Percentiles rank a stretch among this genome's conserved stretches.
These are phyloP conservation scores for Zeuzera pyrina DNA, from an alignment of 2,888 invertebrate species.

Conservation along the genomic window DNA sequence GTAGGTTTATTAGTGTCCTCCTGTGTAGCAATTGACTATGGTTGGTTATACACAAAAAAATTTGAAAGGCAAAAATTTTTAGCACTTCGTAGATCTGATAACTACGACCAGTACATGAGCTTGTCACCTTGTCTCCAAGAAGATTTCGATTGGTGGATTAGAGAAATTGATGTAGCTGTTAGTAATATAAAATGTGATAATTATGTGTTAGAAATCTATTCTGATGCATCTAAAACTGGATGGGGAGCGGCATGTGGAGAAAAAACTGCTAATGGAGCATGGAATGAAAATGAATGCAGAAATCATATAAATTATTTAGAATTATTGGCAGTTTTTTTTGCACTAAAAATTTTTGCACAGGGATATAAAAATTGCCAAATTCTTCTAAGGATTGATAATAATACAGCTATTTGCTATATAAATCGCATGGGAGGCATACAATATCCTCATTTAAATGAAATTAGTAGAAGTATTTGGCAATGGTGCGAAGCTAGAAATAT, in stretches of 20 bases:
- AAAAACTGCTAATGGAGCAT: constrained; percentile 10
- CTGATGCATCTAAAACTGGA: constrained; percentile 18
- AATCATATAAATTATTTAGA: constrained; percentile 19
- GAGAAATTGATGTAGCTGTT: neutral
- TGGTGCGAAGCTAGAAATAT: constrained; percentile 3
- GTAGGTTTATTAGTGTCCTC: constrained; percentile 18
- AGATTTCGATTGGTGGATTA: constrained; percentile 9
- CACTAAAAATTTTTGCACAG: constrained; percentile 18
- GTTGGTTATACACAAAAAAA: constrained; percentile 23
- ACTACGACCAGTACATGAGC: neutral
- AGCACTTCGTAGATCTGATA: neutral
- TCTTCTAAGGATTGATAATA: constrained; percentile 16
- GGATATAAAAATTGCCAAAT: constrained; percentile 10
- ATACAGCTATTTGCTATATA: constrained; percentile 15
- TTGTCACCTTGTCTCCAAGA: neutral
- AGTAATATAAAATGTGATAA: constrained; percentile 1
- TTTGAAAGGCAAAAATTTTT: constrained; percentile 10
- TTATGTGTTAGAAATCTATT: constrained; percentile 16
- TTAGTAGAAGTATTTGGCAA: too few relatives aligned
- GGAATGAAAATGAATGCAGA: constrained; percentile 4
- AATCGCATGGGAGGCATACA: too few relatives aligned
- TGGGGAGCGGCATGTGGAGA: constrained; percentile 13
- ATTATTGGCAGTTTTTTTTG: constrained; percentile 16
- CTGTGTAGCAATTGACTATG: constrained; percentile 25
- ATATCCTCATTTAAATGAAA: too few relatives aligned